phyloP scores from a whole-genome alignment of 1,140 invertebrate species.

The Scaptomyza montana region DNA sequence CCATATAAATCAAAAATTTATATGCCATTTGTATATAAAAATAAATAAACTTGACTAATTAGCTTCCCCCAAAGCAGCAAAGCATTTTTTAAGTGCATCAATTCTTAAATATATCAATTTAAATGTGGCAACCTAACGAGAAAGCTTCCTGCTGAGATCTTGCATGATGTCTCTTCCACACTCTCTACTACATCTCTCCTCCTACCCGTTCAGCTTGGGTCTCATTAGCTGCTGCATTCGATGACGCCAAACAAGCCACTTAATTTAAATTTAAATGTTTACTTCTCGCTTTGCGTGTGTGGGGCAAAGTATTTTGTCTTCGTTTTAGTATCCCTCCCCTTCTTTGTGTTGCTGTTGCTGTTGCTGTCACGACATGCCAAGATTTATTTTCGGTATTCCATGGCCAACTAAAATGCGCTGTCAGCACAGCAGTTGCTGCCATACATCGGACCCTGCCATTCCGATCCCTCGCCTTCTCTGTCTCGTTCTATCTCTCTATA shows the following conservation, averaged over 20 bases:
- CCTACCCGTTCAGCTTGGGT: neutral
- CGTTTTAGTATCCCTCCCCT: slow-evolving; percentile 1
- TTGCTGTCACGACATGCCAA: slow-evolving; percentile 62
- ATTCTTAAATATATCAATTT: slow-evolving; percentile 55
- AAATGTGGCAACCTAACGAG: slow-evolving; percentile 41
- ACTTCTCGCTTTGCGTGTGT: slow-evolving; percentile 77
- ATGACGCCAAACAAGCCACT: slow-evolving; percentile 77
- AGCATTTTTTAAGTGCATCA: slow-evolving; percentile 17
- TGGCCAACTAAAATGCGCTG: slow-evolving; percentile 72
- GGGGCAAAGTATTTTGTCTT: slow-evolving; percentile 73
- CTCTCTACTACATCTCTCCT: neutral
- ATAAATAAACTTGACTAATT: neutral
- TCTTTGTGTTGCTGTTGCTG: slow-evolving; percentile 7
- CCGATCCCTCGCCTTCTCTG: neutral
- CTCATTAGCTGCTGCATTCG: slow-evolving; percentile 77
- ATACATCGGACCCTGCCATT: slow-evolving; percentile 52
- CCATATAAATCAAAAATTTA: too few species aligned
- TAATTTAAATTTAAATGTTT: slow-evolving; percentile 82
- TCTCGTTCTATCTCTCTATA: neutral
- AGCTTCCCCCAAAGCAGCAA: neutral
- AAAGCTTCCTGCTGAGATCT: slow-evolving; percentile 61
- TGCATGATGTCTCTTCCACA: neutral
- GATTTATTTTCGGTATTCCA: slow-evolving; percentile 80
- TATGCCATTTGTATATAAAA: neutral
- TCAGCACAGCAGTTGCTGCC: slow-evolving; percentile 75